Base-by-base conservation (phyloP, 92 coral and sea anemone species). In the Epizoanthus rinbou region DNA sequence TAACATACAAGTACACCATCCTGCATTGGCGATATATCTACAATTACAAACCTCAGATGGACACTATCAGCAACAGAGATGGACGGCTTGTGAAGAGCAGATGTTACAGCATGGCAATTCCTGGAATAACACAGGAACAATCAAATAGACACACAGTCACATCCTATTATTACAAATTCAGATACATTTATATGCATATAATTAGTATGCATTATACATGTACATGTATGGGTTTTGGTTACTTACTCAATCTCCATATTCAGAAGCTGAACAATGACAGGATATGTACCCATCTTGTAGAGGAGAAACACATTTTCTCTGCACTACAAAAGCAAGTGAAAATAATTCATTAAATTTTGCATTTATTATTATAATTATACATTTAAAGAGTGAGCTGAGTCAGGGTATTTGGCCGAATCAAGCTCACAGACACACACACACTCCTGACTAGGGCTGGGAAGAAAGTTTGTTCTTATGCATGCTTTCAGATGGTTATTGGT, bases 161-260 rank as follows among this genome's bases (percentile, higher is more conserved):
- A 28, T 28, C 31, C 2, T 28, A 28, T 28, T 28, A 28, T 28
- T 28, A 28, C 31, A 0, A 28, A 28, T 28, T 0, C 0, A 28
- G 1, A 28, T 28, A 28, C 0, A 0, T 28, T 28, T 0, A 28
- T 28, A 28, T 28, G 31, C 31, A 28, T 28, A n/a, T n/a, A n/a
- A n/a, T n/a, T 57, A n/a, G 63, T 11, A n/a, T 15, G 1, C 17
- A 15, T 19, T 5, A 23, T 23, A 18, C 25, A 37, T 37, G 6
- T 37, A 37, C 5, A 37, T 37, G 43, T 37, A 37, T 37, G 5
- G 69, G 11, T 0, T 63, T 8, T 63, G 13, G 37, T 21, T 74
- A 78, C 98, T 91, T 60, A 93, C 98, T 97, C 99, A 2, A 90
- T 89, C 64, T 97, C 99, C 91, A 94, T 85, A 80, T 91, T 93